phyloP scores from a whole-genome alignment of 2,113 vertebrate species.

The Felis chaus region DNA sequence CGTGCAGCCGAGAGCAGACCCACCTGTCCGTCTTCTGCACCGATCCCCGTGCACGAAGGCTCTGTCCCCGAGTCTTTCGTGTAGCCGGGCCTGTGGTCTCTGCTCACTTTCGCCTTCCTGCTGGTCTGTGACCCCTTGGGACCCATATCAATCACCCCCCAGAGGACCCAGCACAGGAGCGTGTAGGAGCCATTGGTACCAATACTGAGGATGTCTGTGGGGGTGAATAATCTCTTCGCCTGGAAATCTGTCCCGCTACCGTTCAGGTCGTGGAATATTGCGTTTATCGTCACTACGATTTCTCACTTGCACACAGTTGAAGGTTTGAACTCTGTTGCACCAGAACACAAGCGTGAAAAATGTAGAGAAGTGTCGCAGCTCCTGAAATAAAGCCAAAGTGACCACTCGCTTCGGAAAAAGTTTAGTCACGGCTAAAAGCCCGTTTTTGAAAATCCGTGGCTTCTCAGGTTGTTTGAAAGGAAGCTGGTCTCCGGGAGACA shows the following conservation, averaged over 20 bases:
- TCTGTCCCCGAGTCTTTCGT: background rate
- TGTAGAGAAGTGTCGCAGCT: background rate
- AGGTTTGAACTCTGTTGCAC: background rate
- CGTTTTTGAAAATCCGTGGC: background rate
- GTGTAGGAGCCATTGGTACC: fast-evolving
- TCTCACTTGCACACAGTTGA: fast-evolving
- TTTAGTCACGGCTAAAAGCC: background rate
- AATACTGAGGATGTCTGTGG: background rate
- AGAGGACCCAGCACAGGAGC: background rate
- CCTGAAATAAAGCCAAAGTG: background rate
- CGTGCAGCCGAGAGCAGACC: background rate
- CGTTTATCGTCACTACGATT: background rate
- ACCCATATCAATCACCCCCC: background rate
- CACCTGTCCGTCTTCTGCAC: background rate
- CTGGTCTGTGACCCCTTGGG: slow-evolving; percentile 24
- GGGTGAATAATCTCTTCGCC: fast-evolving
- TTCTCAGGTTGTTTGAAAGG: background rate
- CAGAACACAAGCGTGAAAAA: background rate
- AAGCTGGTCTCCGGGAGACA: background rate
- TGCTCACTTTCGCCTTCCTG: background rate
- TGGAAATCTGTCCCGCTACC: background rate
- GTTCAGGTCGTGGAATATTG: background rate
- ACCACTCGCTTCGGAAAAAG: too few species aligned
- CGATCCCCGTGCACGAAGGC: background rate
- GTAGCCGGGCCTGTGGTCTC: background rate